A percentile compares a stretch with the other conserved stretches of the same genome.
phyloP scores from a whole-genome alignment of 2,113 vertebrate genomes.

The Alaudala cheleensis region DNA sequence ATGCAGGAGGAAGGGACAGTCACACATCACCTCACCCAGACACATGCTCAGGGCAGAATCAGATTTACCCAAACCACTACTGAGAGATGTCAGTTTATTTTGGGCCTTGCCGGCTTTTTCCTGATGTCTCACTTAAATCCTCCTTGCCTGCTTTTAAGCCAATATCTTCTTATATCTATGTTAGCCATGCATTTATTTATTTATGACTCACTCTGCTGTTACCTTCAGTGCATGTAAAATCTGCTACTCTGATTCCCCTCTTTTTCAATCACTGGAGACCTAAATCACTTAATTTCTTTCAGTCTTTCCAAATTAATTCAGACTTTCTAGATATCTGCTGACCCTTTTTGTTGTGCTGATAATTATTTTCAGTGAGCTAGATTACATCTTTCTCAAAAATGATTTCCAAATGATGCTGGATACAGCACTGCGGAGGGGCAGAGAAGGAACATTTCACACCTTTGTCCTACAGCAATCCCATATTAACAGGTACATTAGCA shows the following conservation, averaged over 20 bases:
- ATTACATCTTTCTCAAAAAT: background rate
- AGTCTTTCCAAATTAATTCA: background rate
- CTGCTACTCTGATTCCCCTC: background rate
- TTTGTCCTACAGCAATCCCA: background rate
- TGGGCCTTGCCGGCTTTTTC: background rate
- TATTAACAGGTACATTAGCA: background rate
- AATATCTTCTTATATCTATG: background rate
- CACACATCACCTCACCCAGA: background rate
- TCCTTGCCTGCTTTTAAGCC: background rate
- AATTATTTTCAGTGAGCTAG: background rate
- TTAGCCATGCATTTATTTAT: background rate
- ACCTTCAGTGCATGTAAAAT: background rate
- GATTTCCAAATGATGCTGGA: background rate
- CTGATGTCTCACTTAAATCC: background rate
- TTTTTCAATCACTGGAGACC: background rate
- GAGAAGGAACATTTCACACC: background rate
- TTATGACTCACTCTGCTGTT: background rate
- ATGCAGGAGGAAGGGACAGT: background rate
- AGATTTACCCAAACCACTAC: background rate
- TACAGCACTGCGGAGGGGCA: background rate
- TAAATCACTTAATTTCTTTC: background rate
- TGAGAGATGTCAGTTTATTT: background rate
- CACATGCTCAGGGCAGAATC: background rate
- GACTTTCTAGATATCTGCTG: background rate
- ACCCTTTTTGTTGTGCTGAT: background rate